These are phyloP conservation scores for Hylia prasina DNA, from an alignment of 2,113 vertebrate species.

Conservation along the genomic window DNA sequence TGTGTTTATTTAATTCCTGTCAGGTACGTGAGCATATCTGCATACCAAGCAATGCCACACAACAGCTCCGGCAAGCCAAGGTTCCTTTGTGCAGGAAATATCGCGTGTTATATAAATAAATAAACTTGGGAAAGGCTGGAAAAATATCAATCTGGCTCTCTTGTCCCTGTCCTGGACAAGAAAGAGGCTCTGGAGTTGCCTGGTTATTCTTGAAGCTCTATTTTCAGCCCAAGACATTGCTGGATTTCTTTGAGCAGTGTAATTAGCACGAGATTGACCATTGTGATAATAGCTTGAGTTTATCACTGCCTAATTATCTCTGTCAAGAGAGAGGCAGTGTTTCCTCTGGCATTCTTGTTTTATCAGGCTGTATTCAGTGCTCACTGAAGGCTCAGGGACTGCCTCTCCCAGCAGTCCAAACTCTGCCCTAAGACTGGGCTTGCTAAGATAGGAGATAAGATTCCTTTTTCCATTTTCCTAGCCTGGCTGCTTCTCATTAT, in stretches of 20 bases:
- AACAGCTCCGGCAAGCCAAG: background rate
- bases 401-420: too few species aligned
- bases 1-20: background rate
- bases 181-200: background rate
- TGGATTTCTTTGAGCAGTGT: background rate
- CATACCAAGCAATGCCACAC: background rate
- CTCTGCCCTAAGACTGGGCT: background rate
- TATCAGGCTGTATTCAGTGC: background rate
- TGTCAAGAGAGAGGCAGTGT: background rate
- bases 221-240: background rate
- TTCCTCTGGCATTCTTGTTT: background rate
- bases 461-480: background rate
- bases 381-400: background rate
- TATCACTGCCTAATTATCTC: background rate
- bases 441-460: background rate
- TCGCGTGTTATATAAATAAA: background rate
- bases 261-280: background rate
- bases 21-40: background rate
- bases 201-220: background rate
- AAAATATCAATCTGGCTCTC: background rate
- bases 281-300: background rate
- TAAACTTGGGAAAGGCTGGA: background rate
- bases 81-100: background rate
- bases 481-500: background rate
- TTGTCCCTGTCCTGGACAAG: background rate